Base-by-base conservation (phyloP, 2,888 invertebrate species). In the Perizoma flavofasciatum region DNA sequence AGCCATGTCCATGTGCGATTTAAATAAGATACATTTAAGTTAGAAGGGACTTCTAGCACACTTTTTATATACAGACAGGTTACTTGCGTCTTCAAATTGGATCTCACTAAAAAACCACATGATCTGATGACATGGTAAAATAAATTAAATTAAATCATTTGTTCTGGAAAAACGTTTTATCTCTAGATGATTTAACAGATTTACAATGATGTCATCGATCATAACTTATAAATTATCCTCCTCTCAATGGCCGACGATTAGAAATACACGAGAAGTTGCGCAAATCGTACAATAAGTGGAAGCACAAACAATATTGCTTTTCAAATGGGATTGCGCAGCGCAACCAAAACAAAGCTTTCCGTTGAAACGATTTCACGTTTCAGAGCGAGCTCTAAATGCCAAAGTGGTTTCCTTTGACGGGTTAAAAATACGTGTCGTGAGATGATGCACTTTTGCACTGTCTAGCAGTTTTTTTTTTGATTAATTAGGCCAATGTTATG, bases 401-500 rank as follows among this genome's bases (percentile, higher is more conserved):
- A 57, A 59, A 66, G 48, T 55, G 49, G 46, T 49, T 55, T 63
- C 55, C 49, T 57, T 56, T 57, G 61, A 44, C 48, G 47, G 32
- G 59, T 64, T 67, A 65, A 61, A 64, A 65, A 62, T 64, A 67
- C 43, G 58, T 60, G 63, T 60, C 65, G 63, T 71, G 66, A 62
- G 61, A 56, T 55, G 61, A 56, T 55, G 56, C 64, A 61, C 68
- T 69, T 39, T 52, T 49, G 55, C 55, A 47, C 37, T 51, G 55
- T 57, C 44, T 43, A 35, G 52, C 50, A 48, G 33, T 69, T 49
- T 41, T 71, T 73, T 76, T 74, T 75, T 68, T 73, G 70, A 66
- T 9, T 59, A 74, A 75, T 71, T 75, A 66, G 79, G 80, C 79
- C 75, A 75, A 77, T 60, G 58, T 63, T 65, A 57, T 44, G 65